These are phyloP conservation scores for Antechinus flavipes DNA, from an alignment of 2,113 vertebrate species.

Conservation along the genomic window DNA sequence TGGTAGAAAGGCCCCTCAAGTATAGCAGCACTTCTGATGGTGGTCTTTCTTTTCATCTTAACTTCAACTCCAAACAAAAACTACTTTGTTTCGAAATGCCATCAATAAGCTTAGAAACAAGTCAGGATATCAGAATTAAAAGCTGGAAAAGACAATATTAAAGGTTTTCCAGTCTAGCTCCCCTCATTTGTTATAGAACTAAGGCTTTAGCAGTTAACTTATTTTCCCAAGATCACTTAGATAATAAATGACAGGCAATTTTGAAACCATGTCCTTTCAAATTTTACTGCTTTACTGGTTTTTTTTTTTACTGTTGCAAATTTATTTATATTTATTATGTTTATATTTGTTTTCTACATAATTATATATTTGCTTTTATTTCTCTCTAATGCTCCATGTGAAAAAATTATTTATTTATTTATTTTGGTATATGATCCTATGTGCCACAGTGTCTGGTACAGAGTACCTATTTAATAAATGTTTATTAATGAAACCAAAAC, in stretches of 20 bases:
- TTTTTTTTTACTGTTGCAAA: neutral
- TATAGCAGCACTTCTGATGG: neutral
- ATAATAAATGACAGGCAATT: neutral
- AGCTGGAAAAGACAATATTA: neutral
- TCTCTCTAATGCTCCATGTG: neutral
- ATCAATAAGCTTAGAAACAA: neutral
- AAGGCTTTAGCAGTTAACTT: neutral
- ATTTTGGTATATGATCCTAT: neutral
- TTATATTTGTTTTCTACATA: neutral
- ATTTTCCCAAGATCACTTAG: neutral
- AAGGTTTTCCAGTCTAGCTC: neutral
- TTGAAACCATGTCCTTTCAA: neutral
- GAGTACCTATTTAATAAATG: neutral
- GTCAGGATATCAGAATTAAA: neutral
- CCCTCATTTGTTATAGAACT: neutral
- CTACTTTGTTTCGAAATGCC: neutral
- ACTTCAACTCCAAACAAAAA: neutral
- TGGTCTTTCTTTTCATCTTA: neutral
- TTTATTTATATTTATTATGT: neutral
- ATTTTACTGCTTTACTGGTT: neutral
- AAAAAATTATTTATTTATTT: neutral
- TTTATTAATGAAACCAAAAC: neutral
- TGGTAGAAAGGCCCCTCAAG: neutral
- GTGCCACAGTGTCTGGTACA: neutral
- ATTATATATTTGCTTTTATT: neutral